These are phyloP conservation scores for Alaudala cheleensis DNA, from an alignment of 2,113 vertebrate genomes.

Conservation along the genomic window DNA sequence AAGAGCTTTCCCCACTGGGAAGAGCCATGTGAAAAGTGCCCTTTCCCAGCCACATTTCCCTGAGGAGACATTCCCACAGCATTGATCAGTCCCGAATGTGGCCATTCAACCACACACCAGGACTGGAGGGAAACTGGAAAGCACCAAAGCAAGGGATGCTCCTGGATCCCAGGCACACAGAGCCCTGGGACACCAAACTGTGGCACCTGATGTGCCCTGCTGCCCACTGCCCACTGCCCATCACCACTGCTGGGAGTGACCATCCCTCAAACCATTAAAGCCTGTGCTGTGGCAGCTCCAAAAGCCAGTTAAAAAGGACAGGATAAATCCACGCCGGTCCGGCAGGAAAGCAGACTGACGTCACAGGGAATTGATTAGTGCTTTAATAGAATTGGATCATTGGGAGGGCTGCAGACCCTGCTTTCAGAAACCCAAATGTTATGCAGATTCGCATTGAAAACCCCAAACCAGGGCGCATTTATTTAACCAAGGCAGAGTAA, in stretches of 20 bases:
- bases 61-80: not conserved
- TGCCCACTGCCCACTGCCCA: not conserved
- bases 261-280: not conserved
- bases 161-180: not conserved
- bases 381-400: constrained; percentile 56
- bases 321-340: not conserved
- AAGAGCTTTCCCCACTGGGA: not conserved
- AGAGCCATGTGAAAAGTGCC: not conserved
- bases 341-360: not conserved
- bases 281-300: not conserved
- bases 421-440: constrained; percentile 47
- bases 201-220: not conserved
- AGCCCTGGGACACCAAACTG: not conserved
- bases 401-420: constrained; percentile 18
- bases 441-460: constrained; percentile 6
- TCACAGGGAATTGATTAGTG: constrained; percentile 19
- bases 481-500: constrained; percentile 27
- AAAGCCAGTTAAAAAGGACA: not conserved
- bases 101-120: fast-evolving
- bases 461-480: constrained; percentile 15
- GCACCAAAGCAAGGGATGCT: not conserved
- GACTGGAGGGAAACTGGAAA: not conserved
- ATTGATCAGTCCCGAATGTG: fast-evolving
- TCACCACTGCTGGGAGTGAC: fast-evolving
- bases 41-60: not conserved